phyloP scores from a whole-genome alignment of 2,797 vertebrate genomes.

The Cyprinella venusta region DNA sequence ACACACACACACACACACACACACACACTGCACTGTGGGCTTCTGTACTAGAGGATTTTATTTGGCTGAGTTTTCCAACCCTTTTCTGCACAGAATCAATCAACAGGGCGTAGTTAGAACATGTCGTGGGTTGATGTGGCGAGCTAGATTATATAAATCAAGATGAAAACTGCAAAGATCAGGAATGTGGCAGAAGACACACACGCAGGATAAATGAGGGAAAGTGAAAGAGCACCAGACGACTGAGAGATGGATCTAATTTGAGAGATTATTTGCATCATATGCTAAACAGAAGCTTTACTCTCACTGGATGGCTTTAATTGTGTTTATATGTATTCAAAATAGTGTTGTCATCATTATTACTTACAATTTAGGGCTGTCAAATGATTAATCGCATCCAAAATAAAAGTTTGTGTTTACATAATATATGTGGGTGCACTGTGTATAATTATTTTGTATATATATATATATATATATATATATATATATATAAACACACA shows the following conservation, averaged over 20 bases:
- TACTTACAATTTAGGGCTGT: background rate
- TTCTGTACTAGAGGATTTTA: background rate
- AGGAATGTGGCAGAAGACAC: background rate
- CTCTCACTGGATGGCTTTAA: background rate
- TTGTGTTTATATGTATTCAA: too few relatives aligned
- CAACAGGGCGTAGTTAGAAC: background rate
- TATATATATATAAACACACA: too few relatives aligned
- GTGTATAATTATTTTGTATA: too few relatives aligned
- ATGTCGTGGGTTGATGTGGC: background rate
- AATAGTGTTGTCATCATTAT: background rate
- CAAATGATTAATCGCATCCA: too few relatives aligned
- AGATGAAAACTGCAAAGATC: background rate
- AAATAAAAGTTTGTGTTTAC: too few relatives aligned
- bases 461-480: too few relatives aligned
- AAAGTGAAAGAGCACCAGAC: background rate
- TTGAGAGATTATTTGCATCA: background rate
- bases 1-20: constrained; percentile 18
- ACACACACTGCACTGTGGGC: constrained; percentile 6
- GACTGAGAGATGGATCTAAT: background rate
- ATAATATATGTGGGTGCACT: too few relatives aligned
- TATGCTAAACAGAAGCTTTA: background rate
- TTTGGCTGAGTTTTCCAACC: constrained; percentile 3
- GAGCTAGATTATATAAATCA: background rate
- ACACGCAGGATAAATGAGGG: background rate
- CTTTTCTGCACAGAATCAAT: background rate